These are phyloP conservation scores for Polydrusus tereticollis DNA, from an alignment of 2,888 invertebrate genomes.

Conservation along the genomic window DNA sequence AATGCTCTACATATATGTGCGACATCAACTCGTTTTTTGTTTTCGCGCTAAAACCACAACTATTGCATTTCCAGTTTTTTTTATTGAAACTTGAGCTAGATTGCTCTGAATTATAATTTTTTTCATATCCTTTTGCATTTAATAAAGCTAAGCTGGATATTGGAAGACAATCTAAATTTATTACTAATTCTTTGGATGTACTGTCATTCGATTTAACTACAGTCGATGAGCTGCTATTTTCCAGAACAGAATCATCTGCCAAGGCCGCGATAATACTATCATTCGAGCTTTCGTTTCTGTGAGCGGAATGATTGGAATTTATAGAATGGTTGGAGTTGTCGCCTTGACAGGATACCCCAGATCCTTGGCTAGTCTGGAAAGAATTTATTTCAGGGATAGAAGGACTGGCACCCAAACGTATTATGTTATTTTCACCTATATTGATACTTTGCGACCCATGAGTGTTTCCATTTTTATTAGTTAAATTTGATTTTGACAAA, in stretches of 20 bases:
- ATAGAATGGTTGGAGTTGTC: background rate
- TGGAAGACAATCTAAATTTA: background rate
- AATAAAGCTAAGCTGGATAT: background rate
- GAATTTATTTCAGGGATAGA: too few species aligned
- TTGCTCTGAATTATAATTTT: background rate
- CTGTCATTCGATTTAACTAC: background rate
- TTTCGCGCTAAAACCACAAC: background rate
- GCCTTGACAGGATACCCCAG: background rate
- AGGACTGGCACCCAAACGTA: background rate
- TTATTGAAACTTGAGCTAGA: background rate
- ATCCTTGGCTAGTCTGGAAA: too few species aligned
- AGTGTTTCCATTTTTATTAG: too few species aligned
- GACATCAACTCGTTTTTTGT: background rate
- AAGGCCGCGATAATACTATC: background rate
- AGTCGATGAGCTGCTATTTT: background rate
- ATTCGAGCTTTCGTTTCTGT: background rate
- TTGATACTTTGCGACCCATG: too few species aligned
- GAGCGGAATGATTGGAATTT: background rate
- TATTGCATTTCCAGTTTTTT: background rate
- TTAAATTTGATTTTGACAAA: too few species aligned
- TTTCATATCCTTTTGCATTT: background rate
- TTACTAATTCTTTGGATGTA: background rate
- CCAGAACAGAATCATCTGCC: background rate
- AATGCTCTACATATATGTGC: background rate
- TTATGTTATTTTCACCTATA: too few species aligned